Base-by-base conservation (phyloP, 2,888 invertebrate genomes). In the Gibbula magus region DNA sequence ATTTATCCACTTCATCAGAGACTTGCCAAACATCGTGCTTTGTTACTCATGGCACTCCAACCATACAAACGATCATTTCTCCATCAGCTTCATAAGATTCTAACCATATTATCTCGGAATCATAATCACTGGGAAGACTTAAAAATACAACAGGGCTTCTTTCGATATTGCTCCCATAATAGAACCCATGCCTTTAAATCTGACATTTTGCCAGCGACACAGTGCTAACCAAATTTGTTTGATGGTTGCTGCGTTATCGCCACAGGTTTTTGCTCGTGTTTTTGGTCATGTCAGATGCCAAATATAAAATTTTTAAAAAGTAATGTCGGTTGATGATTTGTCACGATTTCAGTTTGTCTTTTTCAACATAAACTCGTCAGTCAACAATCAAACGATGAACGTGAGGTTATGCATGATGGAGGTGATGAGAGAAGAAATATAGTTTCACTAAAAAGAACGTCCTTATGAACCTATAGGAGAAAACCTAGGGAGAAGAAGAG, bases 81-180 rank as follows among this genome's bases (percentile, higher is more conserved):
- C 20, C 18, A 20, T 35, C 39, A 35, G 39, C 70, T n/a, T 10
- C 18, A 32, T 70, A 39, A 32, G 39, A 39, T 70, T 32, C 39
- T 29, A 70, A 70, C 70, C 29, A 29, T 39, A 35, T 32, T 70
- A 70, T 35, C 20, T 39, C 35, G 29, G 10, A 29, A 39, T 20
- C 32, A 70, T 70, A 70, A 70, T 70, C 70, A 70, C 70, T 18
- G 39, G 32, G 70, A 70, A 39, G 39, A 32, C 70, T 39, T 35
- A 35, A 70, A 70, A 70, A 70, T 70, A 70, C 39, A 3, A 35
- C 16, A 70, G 10, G 70, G 70, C 70, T 70, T 70, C 70, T 70
- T 70, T 70, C 35, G 70, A 70, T 70, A 70, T 70, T 70, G 70
- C 35, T 20, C n/a, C 32, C 70, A 70, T 70, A 18, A 70, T 39